Evolutionary conservation across 2,113 vertebrate species (phyloP).

Genomic region (Micronycteris hirsuta): DNA sequence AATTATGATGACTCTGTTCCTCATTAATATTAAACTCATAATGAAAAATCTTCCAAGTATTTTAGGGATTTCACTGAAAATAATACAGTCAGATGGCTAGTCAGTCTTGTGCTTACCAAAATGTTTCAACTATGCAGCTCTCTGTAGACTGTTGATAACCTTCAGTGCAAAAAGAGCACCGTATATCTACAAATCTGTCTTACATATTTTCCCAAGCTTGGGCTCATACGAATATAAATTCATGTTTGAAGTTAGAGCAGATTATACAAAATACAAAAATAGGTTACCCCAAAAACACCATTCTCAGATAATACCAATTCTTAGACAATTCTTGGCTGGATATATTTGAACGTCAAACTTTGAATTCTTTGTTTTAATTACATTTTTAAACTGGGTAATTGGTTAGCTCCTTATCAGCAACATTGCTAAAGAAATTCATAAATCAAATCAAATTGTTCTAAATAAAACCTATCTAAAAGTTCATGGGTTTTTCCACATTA

Average conservation of each 20-base stretch:
- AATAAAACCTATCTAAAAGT: background rate
- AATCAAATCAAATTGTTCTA: background rate
- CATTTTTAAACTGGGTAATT: background rate
- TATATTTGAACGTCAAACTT: background rate
- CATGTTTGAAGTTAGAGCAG: background rate
- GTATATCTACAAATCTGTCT: background rate
- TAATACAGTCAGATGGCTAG: background rate
- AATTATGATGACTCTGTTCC: background rate
- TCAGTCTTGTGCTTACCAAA: background rate
- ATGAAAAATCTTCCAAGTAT: background rate
- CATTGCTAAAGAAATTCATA: background rate
- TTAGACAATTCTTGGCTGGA: background rate
- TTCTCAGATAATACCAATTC: background rate
- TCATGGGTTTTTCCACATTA: background rate
- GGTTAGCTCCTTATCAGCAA: background rate
- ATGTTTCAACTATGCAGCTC: background rate
- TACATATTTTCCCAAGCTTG: background rate
- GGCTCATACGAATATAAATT: background rate
- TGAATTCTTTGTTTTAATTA: background rate
- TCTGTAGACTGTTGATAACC: background rate
- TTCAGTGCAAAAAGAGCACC: background rate
- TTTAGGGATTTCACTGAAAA: background rate
- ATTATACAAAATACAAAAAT: background rate
- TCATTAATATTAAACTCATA: background rate
- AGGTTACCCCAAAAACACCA: background rate